Conservation (phyloP, 2,113 vertebrate species). For the Callaeas wilsoni region DNA sequence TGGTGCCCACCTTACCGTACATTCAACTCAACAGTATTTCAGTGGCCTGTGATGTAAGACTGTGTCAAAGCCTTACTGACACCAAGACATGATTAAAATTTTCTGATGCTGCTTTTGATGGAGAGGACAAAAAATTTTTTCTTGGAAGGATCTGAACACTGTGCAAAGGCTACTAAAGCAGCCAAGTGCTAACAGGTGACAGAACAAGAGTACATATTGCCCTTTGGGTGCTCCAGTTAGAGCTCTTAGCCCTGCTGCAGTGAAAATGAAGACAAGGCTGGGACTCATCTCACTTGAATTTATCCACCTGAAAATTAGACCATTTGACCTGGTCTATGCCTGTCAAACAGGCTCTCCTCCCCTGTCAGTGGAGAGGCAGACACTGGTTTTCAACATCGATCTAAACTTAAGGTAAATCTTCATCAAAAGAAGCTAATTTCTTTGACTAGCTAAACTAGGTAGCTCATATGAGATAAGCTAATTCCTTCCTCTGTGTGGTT, state of each 20-base stretch:
- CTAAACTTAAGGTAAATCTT: background rate
- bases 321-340: background rate
- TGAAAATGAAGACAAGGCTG: background rate
- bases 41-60: background rate
- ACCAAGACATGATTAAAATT: background rate
- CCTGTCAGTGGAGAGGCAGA: background rate
- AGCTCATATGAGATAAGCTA: background rate
- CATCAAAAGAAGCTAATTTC: background rate
- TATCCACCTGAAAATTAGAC: background rate
- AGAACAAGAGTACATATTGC: background rate
- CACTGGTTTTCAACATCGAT: background rate
- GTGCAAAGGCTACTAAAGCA: conserved; percentile 22
- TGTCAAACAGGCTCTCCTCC: background rate
- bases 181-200: background rate
- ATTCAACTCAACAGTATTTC: background rate
- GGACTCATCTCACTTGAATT: background rate
- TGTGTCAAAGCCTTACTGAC: background rate
- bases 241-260: background rate
- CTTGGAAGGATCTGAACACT: background rate
- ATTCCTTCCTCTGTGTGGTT: background rate
- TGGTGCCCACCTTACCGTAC: background rate
- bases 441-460: background rate
- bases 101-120: background rate
- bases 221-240: background rate
- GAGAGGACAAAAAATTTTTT: background rate